These are phyloP conservation scores for Anguilla japonica DNA, from an alignment of 2,113 vertebrate species.

Conservation along the genomic window DNA sequence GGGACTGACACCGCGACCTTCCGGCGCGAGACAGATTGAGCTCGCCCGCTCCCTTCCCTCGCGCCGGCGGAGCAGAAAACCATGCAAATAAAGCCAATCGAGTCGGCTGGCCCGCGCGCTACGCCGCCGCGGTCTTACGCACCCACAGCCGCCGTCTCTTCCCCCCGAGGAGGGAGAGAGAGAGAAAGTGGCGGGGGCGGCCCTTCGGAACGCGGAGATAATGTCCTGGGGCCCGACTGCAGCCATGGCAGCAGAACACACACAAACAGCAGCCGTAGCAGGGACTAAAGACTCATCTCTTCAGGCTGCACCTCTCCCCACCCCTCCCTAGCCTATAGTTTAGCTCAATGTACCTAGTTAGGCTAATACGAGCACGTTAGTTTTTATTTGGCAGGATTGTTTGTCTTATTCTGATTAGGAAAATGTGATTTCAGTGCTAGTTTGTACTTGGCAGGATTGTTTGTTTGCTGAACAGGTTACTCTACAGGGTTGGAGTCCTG, in stretches of 20 bases:
- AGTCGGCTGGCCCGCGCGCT: slow-evolving; percentile 45
- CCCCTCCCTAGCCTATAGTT: too few species aligned
- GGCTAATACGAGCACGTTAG: too few species aligned
- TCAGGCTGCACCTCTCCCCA: too few species aligned
- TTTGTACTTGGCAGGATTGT: too few species aligned
- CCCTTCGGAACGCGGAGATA: slow-evolving; percentile 6
- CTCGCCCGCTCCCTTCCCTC: slow-evolving; percentile 51
- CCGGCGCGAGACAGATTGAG: slow-evolving; percentile 57
- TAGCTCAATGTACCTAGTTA: too few species aligned
- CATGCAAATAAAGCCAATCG: slow-evolving; percentile 60
- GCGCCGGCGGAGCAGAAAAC: slow-evolving; percentile 60
- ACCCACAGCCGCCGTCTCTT: slow-evolving; percentile 41
- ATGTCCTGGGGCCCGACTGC: background rate
- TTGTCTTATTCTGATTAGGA: too few species aligned
- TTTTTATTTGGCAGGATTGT: too few species aligned
- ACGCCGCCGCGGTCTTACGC: slow-evolving; percentile 40
- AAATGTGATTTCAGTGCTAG: too few species aligned
- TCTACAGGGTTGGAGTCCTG: too few species aligned
- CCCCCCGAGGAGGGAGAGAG: slow-evolving; percentile 32
- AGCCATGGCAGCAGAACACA: background rate
- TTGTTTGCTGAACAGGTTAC: too few species aligned
- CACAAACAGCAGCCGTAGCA: background rate
- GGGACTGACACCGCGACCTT: slow-evolving; percentile 62
- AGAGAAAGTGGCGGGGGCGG: slow-evolving; percentile 29
- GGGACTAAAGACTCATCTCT: too few species aligned